Base-by-base conservation (phyloP, 2,888 invertebrate species). In the Malthinus seriepunctatus region DNA sequence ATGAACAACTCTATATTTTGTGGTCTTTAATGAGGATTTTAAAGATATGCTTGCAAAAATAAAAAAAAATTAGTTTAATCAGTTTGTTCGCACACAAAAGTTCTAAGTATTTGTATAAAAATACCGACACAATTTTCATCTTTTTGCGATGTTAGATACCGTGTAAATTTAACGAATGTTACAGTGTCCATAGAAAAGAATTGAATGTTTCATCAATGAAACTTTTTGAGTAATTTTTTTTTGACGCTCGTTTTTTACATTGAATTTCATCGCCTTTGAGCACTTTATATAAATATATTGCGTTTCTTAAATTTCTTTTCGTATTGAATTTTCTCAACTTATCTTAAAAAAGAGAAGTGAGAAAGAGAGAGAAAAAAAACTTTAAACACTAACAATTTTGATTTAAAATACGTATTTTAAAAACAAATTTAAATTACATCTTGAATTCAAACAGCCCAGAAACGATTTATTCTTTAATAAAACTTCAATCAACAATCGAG, bases 391-490 rank as follows among this genome's bases (percentile, higher is more conserved):
- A 42, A 14, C 14, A 42, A 42, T 42, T 42, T 42, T 42, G 39
- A n/a, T 14, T 42, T 42, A 42, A 23, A 23, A 15, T 42, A 15
- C 23, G 23, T 23, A 42, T 15, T 42, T 42, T 42, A 42, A 14
- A 42, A 42, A 49, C 37, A 37, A 49, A 49, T 35, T 9, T 48
- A 48, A 48, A 48, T 48, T 48, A 34, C 48, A 34, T 49, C 31
- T 38, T 12, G 23, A 49, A 49, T 23, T 49, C 37, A 38, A 49
- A 49, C 37, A 49, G 11, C 10, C n/a, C 37, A 23, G 49, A 31
- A 38, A 49, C 4, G 4, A 37, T 11, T 37, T 49, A 49, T 49
- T 31, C 23, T 11, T 49, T 49, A 35, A 31, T 37, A 44, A 44
- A 44, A 44, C 31, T 44, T 8, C 44, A 31, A 32, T 44, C 44